Evolutionary conservation across 2,113 vertebrate genomes (phyloP).

Genomic region (Oncorhynchus keta): DNA sequence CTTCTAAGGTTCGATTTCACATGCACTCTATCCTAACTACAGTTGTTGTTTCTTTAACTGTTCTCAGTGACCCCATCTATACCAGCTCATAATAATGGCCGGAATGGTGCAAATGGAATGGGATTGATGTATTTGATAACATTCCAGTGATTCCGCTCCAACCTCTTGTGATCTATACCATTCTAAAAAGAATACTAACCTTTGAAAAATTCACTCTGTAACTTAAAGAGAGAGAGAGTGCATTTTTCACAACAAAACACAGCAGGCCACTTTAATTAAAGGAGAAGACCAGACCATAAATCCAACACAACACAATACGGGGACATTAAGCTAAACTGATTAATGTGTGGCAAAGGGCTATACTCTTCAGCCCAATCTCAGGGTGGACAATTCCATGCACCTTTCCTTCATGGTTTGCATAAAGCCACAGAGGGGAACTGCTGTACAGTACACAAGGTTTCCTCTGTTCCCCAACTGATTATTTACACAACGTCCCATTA

Average conservation of each 20-base stretch:
- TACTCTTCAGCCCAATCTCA: slow-evolving; percentile 55
- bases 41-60: not conserved
- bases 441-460: slow-evolving; percentile 64
- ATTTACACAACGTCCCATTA: slow-evolving; percentile 89
- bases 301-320: not conserved
- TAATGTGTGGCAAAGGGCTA: slow-evolving; percentile 43
- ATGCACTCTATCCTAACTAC: not conserved
- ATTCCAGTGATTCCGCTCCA: too few relatives aligned
- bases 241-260: slow-evolving; percentile 40
- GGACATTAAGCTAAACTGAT: slow-evolving; percentile 50
- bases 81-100: too few relatives aligned
- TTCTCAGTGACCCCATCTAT: not conserved
- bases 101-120: too few relatives aligned
- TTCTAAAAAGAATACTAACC: slow-evolving; percentile 26
- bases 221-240: slow-evolving; percentile 25
- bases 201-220: slow-evolving; percentile 43
- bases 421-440: slow-evolving; percentile 71
- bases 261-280: slow-evolving; percentile 52
- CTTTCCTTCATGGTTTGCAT: slow-evolving; percentile 68
- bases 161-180: not conserved
- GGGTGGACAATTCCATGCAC: slow-evolving; percentile 32
- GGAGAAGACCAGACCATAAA: slow-evolving; percentile 29
- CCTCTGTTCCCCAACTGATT: slow-evolving; percentile 80
- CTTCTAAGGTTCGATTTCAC: not conserved
- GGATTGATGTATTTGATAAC: too few relatives aligned